Percentiles rank a stretch among this genome's conserved stretches.
phyloP scores from a whole-genome alignment of 92 coral and sea anemone species.

The Porites evermanni region DNA sequence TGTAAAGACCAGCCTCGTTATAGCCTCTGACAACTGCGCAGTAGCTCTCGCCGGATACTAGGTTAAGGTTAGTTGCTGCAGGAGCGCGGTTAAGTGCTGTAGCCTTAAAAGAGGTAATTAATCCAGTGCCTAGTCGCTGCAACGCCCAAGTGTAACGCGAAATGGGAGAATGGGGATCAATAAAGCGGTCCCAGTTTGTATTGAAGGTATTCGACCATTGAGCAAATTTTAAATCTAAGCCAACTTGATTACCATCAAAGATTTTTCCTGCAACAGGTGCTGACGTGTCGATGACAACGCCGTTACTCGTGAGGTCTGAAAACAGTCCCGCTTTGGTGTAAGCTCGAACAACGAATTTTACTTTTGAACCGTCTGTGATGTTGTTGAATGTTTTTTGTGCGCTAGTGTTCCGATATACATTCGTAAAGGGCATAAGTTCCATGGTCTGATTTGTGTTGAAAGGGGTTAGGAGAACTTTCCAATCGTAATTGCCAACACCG shows the following conservation, averaged over 20 bases:
- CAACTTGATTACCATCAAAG: conserved; percentile 70
- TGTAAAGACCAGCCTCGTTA: conserved; percentile 83
- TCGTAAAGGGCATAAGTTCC: conserved; percentile 66
- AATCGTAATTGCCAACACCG: conserved; percentile 83
- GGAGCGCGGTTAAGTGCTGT: conserved; percentile 64
- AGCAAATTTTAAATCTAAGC: conserved; percentile 72
- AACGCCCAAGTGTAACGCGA: conserved; percentile 81
- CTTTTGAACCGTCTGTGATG: conserved; percentile 77
- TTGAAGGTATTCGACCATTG: conserved; percentile 84
- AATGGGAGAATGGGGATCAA: conserved; percentile 83
- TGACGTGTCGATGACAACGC: conserved; percentile 82
- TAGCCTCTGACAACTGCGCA: conserved; percentile 91
- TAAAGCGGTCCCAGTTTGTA: conserved; percentile 85
- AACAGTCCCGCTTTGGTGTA: conserved; percentile 85
- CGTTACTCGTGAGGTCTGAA: conserved; percentile 79
- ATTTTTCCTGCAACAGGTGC: conserved; percentile 73
- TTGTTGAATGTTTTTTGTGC: conserved; percentile 61
- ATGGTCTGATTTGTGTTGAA: conserved; percentile 38
- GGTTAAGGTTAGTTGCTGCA: conserved; percentile 68
- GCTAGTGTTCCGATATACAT: conserved; percentile 56
- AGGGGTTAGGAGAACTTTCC: conserved; percentile 68
- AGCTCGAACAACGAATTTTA: conserved; percentile 65
- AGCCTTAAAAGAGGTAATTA: conserved; percentile 64
- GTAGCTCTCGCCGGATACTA: conserved; percentile 84
- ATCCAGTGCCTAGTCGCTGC: conserved; percentile 73